A percentile compares a stretch with the other conserved stretches of the same genome.
These are phyloP conservation scores for Hemibagrus wyckioides DNA, from an alignment of 2,113 vertebrate genomes.

Conservation along the genomic window DNA sequence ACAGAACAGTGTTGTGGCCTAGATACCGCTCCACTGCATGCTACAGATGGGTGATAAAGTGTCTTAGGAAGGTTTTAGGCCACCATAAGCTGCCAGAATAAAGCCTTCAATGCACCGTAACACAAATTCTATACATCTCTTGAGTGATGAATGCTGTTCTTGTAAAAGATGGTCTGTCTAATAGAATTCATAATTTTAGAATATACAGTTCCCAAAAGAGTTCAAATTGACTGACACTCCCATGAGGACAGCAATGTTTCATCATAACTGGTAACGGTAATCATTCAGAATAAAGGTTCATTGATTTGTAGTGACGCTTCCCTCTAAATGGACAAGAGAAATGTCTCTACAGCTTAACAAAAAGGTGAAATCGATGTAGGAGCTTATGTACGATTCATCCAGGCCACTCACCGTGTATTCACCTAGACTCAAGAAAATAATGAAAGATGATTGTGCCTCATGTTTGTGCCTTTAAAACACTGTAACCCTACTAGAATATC, in stretches of 20 bases:
- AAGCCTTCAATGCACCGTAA: background rate
- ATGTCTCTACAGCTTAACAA: background rate
- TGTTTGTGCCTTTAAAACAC: background rate
- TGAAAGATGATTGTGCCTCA: background rate
- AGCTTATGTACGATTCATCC: background rate
- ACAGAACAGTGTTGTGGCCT: background rate
- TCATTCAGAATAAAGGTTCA: background rate
- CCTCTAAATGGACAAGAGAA: background rate
- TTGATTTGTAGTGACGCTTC: background rate
- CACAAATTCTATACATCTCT: background rate
- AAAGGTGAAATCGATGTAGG: background rate
- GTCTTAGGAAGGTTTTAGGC: background rate
- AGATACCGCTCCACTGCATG: background rate
- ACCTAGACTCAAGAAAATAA: background rate
- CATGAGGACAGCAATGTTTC: background rate
- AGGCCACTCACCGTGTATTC: background rate
- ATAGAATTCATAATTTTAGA: background rate
- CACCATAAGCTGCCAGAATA: background rate
- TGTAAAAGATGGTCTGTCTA: background rate
- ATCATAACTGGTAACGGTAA: too few relatives aligned
- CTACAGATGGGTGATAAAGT: background rate
- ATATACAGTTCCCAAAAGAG: background rate
- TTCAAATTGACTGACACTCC: background rate
- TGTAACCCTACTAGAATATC: background rate
- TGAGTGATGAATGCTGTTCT: background rate